A percentile compares a stretch with the other conserved stretches of the same genome.
Evolutionary conservation across 2,113 vertebrate species (phyloP).

Genomic region (Glareola pratincola): DNA sequence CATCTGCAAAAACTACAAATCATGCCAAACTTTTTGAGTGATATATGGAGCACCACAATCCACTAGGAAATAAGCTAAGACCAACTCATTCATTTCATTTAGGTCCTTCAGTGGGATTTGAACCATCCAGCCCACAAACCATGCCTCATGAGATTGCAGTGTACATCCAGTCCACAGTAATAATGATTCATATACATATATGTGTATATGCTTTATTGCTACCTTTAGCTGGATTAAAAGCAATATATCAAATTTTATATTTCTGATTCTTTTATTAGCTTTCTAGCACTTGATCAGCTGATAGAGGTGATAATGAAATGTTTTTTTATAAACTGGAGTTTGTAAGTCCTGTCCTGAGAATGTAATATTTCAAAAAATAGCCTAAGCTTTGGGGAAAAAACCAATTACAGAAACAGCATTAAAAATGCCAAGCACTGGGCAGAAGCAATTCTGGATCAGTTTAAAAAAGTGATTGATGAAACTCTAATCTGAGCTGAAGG

Average conservation of each 20-base stretch:
- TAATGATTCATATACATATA: slow-evolving; percentile 70
- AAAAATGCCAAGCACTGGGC: slow-evolving; percentile 82
- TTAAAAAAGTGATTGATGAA: slow-evolving; percentile 95
- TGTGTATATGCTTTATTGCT: slow-evolving; percentile 69
- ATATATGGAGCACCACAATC: slow-evolving; percentile 27
- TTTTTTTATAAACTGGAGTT: slow-evolving; percentile 75
- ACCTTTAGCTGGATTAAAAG: slow-evolving; percentile 73
- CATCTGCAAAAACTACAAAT: slow-evolving; percentile 48
- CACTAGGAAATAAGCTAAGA: slow-evolving; percentile 46
- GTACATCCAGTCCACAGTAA: slow-evolving; percentile 52
- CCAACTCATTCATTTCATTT: slow-evolving; percentile 54
- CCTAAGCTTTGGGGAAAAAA: slow-evolving; percentile 82
- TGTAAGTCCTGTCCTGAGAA: slow-evolving; percentile 70
- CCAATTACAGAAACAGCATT: slow-evolving; percentile 87
- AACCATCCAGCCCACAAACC: slow-evolving; percentile 53
- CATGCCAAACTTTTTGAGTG: slow-evolving; percentile 48
- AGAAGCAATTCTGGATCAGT: slow-evolving; percentile 85
- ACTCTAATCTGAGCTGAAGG: slow-evolving; percentile 94
- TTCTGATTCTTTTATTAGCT: slow-evolving; percentile 75
- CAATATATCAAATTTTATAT: slow-evolving; percentile 73
- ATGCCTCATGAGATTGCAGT: slow-evolving; percentile 43
- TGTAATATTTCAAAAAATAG: slow-evolving; percentile 80
- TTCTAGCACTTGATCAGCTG: slow-evolving; percentile 75
- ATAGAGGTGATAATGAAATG: slow-evolving; percentile 73
- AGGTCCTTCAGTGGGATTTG: slow-evolving; percentile 45